Base-by-base conservation (phyloP, 2,888 invertebrate genomes). In the Oscheius onirici region DNA sequence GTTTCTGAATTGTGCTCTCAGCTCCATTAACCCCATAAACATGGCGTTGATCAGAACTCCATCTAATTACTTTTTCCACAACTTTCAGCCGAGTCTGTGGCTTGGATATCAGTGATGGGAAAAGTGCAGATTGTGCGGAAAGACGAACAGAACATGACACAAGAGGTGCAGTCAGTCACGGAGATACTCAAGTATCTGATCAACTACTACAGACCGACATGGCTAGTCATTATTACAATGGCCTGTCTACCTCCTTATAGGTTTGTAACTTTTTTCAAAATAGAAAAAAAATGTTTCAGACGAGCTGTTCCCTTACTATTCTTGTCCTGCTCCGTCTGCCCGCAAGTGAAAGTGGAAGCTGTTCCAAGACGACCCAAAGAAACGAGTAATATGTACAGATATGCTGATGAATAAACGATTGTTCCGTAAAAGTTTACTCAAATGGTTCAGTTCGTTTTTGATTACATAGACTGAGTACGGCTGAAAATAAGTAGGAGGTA, bases 351-450 rank as follows among this genome's bases (percentile, higher is more conserved):
- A 43, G 80, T 80, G 43, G 79, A 79, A 26, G 77, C 79, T 22
- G 54, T 77, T 43, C 79, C 79, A 22, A 40, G 79, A 15, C 75
- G 75, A 46, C 69, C 73, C 20, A 69, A 63, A 28, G 79, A 79
- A 57, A 77, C 72, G 49, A 79, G 77, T 72, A 71, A 74, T 52
- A 79, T 79, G 79, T 79, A 79, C 58, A 67, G 69, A 71, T 77
- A 74, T 63, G 79, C 79, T n/a, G 79, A 77, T 76, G 46, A 28
- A 61, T 55, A 46, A 17, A 20, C 20, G 3, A 5, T 5, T 11
- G 13, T 46, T 8, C 20, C 11, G 11, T 8, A 3, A 46, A 46
- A 46, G 17, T 46, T 17, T 17, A 17, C 13, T 46, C 20, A n/a
- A 17, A 17, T 46, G 13, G 5, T 46, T 17, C 46, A 46, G 20